Evolutionary conservation across 2,888 invertebrate species (phyloP).

Genomic region (Volucella zonaria): DNA sequence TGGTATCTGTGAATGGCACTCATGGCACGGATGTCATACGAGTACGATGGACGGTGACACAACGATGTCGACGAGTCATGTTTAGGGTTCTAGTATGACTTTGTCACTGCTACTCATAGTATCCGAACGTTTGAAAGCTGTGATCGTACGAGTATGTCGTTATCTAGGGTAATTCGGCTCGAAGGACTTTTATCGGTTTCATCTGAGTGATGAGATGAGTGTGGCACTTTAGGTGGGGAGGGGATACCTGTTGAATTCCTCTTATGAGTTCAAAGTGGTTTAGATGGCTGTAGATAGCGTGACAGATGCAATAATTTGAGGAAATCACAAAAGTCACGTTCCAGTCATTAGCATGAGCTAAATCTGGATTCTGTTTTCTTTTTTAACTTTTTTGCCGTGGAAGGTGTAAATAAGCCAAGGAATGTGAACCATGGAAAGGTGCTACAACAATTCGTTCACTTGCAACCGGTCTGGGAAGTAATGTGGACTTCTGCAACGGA

Average conservation of each 20-base stretch:
- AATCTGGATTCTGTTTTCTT: neutral
- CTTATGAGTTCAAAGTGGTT: neutral
- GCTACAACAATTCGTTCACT: neutral
- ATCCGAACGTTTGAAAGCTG: too few relatives aligned
- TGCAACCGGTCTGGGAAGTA: neutral
- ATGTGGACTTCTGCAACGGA: too few relatives aligned
- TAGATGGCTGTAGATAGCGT: constrained; percentile 3
- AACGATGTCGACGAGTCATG: neutral
- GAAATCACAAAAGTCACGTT: constrained; percentile 41
- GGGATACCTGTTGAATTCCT: neutral
- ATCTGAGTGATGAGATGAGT: constrained; percentile 2
- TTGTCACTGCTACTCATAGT: too few relatives aligned
- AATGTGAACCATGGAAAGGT: neutral
- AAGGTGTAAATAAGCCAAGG: constrained; percentile 30
- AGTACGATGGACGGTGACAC: neutral
- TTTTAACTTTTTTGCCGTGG: neutral
- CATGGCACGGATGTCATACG: too few relatives aligned
- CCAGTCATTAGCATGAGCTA: constrained; percentile 28
- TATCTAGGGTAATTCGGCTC: too few relatives aligned
- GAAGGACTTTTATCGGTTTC: neutral
- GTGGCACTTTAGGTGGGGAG: neutral
- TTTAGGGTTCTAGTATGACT: too few relatives aligned
- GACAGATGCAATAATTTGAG: constrained; percentile 14
- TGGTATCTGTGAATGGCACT: neutral
- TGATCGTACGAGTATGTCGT: too few relatives aligned